These are phyloP conservation scores for Pteromalus puparum DNA, from an alignment of 1,140 invertebrate species.

Conservation along the genomic window DNA sequence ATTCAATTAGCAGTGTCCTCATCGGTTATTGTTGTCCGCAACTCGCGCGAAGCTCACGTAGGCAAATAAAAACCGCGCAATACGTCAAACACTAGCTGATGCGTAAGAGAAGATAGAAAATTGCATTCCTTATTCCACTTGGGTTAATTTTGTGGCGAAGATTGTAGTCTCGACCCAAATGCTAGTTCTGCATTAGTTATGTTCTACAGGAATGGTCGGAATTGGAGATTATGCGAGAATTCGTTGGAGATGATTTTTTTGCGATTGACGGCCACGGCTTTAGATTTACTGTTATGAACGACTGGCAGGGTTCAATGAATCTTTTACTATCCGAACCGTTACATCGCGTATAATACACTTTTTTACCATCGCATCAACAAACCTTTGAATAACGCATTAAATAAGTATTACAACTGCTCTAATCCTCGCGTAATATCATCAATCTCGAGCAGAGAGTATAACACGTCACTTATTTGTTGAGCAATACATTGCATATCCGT, in stretches of 20 bases:
- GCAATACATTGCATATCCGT: neutral
- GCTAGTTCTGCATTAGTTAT: too few species aligned
- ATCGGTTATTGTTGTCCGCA: neutral
- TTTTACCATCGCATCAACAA: too few species aligned
- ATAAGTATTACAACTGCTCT: neutral
- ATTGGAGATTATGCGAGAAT: neutral
- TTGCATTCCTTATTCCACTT: constrained; percentile 18
- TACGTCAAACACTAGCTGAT: neutral
- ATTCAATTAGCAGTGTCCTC: constrained; percentile 22
- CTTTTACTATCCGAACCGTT: too few species aligned
- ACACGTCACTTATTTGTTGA: neutral
- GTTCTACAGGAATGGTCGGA: neutral
- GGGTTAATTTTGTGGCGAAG: neutral
- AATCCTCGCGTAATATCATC: neutral
- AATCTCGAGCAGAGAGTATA: too few species aligned
- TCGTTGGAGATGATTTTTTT: too few species aligned
- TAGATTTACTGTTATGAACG: too few species aligned
- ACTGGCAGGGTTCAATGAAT: too few species aligned
- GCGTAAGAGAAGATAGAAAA: neutral
- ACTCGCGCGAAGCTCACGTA: neutral
- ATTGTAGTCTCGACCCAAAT: constrained; percentile 24
- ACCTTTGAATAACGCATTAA: neutral
- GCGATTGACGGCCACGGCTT: too few species aligned
- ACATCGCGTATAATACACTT: too few species aligned
- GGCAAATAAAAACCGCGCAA: constrained; percentile 4